Evolutionary conservation across 1,140 invertebrate genomes (phyloP), one percentile per base, ranked within the genome.

Genomic region (Drosophila willistoni): DNA sequence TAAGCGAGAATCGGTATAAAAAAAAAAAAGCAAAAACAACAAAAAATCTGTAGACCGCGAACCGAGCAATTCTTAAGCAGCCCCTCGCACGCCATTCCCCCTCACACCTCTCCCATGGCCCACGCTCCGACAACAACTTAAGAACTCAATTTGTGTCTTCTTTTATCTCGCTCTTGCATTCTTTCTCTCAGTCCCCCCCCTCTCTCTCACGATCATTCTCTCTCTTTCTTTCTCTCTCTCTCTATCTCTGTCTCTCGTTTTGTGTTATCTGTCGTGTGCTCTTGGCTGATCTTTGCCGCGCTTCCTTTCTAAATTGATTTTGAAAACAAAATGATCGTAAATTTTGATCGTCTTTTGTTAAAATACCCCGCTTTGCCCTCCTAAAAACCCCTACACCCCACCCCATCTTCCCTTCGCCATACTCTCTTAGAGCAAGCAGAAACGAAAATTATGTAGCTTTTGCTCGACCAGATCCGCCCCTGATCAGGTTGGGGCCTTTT

Each of bases 291-390:
- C 83, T 86, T 86, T 86, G 83, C 83, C 83, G 83, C 83, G 83
- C 84, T 87, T 87, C 83, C 83, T 87, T 87, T 87, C 84, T 89
- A 89, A 89, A 89, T 89, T 89, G 84, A 89, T 89, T 89, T 89
- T 89, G 80, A 89, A 89, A 89, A 84, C 84, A 89, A 89, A 89
- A 89, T 89, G 84, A 89, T 89, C 84, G 71, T 89, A 89, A 89
- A 89, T 89, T 89, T 89, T 89, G 84, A 89, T 89, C 84, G 84
- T 83, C 80, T 80, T 77, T 79, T 89, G 84, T 39, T 39, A 39
- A 39, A 39, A 39, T 39, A 39, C 10, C 36, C 36, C 29, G 29
- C 29, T 29, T 6, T 7, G 77, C 77, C 73, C 36, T 12, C 36
- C 10, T 10, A 13, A 13, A 39, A 13, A 39, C 36, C 36, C 0